Evolutionary conservation across 2,113 vertebrate species (phyloP), one percentile per base, ranked within the genome.

Genomic region (Arenaria interpres): DNA sequence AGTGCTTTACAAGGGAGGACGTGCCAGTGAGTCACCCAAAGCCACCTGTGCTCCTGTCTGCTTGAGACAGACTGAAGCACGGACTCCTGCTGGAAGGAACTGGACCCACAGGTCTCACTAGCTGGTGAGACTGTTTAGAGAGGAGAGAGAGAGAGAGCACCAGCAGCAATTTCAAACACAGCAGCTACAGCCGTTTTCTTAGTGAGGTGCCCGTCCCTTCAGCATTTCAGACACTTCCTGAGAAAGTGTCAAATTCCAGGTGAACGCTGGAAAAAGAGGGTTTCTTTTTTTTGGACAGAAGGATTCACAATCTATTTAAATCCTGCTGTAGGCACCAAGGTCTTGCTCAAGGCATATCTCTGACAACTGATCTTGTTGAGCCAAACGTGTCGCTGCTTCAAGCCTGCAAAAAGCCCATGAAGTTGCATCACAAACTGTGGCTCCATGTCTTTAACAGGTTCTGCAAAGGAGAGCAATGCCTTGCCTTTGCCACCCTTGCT

Each of bases 321-420:
- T 68, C 28, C 25, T 59, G 22, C 74, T 56, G 15, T 23, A 68
- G 21, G 4, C 16, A 81, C 15, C 23, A 60, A 60, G 20, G 9
- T 67, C 85, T 96, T 94, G 67, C 77, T 97, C 89, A 96, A 88
- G 84, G 89, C 9, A 10, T 64, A 19, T 71, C 35, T 84, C 56
- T 93, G 66, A 93, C 74, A 90, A 72, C 63, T 78, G 87, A 76
- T 39, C 24, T 43, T 54, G 32, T 5, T 37, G 17, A 75, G 60
- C 37, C 46, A 64, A 86, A 68, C 1, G 0, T 7, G 48, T 33
- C 57, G 30, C 54, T 51, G 63, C 13, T 45, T 72, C 50, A 59
- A 68, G 46, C n/a, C 75, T 85, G 22, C 32, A 46, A 64, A 59
- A 80, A 71, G 46, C 23, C 41, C 41, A 21, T 25, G n/a, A 37